Base-by-base conservation (phyloP, 1,140 invertebrate species). In the Cydia strobilella region DNA sequence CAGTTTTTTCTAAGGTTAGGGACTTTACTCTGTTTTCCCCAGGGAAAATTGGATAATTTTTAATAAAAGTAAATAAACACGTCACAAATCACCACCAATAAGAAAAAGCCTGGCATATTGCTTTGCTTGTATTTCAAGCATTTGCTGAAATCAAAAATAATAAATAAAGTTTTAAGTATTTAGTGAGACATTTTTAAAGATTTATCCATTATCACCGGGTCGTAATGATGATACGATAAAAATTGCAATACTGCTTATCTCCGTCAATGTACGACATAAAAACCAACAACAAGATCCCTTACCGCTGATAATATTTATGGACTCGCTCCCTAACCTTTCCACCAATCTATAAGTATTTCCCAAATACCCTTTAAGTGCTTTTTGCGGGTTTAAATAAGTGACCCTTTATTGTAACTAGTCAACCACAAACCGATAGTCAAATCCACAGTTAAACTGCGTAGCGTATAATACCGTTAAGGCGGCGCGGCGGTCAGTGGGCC, bases 391-490 rank as follows among this genome's bases (percentile, higher is more conserved):
- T 35, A 35, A n/a, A n/a, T n/a, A n/a, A 31, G 35, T 18, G 31
- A 69, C 65, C 65, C 5, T 65, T 65, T 65, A 12, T 39, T 39
- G 27, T 7, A 69, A 39, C 65, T 42, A 69, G 71, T 73, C 59
- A 75, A 80, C 77, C 76, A 81, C 76, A 75, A 69, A 78, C 74
- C 74, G 80, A 84, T 79, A 84, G 82, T 86, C 79, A 86, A 86
- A 84, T 82, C 77, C 77, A 76, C 72, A 74, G 75, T 75, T 72
- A 79, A 78, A 76, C 75, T 80, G 81, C 79, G 65, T 69, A 42
- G 66, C 76, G 63, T 75, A 65, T 86, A 85, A 65, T 86, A 85
- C 85, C 86, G 85, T 87, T 88, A 87, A 59, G 69, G 25, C 62
- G 73, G 54, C 74, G 25, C 62, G 73, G 54, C 74, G 87, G 88